Evolutionary conservation across 2,888 invertebrate species (phyloP), one percentile per base, ranked within the genome.

Genomic region (Pollenia labialis): DNA sequence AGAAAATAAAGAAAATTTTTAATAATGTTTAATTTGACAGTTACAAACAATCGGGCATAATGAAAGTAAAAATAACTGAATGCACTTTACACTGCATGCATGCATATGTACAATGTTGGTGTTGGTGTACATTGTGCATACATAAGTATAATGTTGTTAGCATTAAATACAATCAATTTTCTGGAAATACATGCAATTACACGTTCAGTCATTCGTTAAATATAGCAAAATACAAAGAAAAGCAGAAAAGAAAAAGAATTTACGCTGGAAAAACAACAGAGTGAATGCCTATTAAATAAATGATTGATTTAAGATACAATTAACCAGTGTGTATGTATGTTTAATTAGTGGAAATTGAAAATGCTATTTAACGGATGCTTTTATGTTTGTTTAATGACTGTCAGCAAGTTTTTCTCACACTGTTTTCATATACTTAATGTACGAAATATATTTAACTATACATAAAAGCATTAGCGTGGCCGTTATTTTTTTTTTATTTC

Each of bases 11-110:
- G 10, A 50, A 62, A 32, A 58, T 23, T 42, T 72, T 74, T 74
- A 72, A 81, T 81, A 68, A 72, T 72, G 54, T 72, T 54, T 81
- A 72, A 81, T 64, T 72, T 81, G 71, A 66, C 66, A 74, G 50
- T 23, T 60, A 23, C 50, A 64, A 60, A 62, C 46, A 80, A 71
- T 54, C 12, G 12, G 6, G n/a, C 12, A 42, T 8, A 42, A 32
- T 44, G 14, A 80, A 72, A 8, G 54, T 8, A 40, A 4, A 18
- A 54, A 64, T 18, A 18, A 80, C n/a, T 18, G 42, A 42, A 66
- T 58, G 66, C 23, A 60, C 32, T 48, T 50, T 11, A 40, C 40
- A 50, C 40, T 50, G 3, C 32, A 32, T 4, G 4, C 32, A 32
- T 32, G 3, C 23, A 23, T 23, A 23, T 23, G 23, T 3, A 23